These are phyloP conservation scores for Paedocypris sp. DNA, from an alignment of 2,113 vertebrate species.

Conservation along the genomic window DNA sequence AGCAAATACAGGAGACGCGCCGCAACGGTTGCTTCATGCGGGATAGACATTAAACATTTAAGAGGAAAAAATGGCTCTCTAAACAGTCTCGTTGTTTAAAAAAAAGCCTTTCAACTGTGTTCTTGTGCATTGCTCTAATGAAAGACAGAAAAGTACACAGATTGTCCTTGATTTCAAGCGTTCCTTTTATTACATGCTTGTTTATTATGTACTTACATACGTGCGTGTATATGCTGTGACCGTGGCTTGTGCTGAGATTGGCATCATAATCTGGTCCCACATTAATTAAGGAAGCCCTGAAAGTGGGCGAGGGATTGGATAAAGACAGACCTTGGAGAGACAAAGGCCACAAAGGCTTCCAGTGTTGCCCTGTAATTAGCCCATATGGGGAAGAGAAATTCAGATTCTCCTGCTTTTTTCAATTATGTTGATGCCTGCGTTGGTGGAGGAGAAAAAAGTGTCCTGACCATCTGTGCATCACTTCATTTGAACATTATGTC, in stretches of 20 bases:
- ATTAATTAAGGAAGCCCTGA: conserved; percentile 44
- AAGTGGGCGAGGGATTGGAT: conserved; percentile 23
- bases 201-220: conserved; percentile 37
- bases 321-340: conserved; percentile 28
- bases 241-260: conserved; percentile 33
- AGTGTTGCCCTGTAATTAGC: conserved; percentile 47
- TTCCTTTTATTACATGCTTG: too few relatives aligned
- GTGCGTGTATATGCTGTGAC: conserved; percentile 11
- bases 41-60: conserved; percentile 35
- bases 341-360: conserved; percentile 41
- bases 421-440: conserved; percentile 33
- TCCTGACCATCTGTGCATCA: conserved; percentile 42
- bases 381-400: conserved; percentile 48
- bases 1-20: conserved; percentile 43
- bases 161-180: too few relatives aligned
- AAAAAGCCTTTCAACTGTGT: too few relatives aligned
- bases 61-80: neutral
- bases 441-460: conserved; percentile 38
- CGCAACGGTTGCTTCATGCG: conserved; percentile 44
- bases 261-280: conserved; percentile 43
- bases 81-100: neutral
- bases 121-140: too few relatives aligned
- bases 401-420: conserved; percentile 28
- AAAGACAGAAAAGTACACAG: too few relatives aligned
- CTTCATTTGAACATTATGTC: conserved; percentile 13